These are phyloP conservation scores for Suncus etruscus DNA, from an alignment of 2,113 vertebrate genomes.

Conservation along the genomic window DNA sequence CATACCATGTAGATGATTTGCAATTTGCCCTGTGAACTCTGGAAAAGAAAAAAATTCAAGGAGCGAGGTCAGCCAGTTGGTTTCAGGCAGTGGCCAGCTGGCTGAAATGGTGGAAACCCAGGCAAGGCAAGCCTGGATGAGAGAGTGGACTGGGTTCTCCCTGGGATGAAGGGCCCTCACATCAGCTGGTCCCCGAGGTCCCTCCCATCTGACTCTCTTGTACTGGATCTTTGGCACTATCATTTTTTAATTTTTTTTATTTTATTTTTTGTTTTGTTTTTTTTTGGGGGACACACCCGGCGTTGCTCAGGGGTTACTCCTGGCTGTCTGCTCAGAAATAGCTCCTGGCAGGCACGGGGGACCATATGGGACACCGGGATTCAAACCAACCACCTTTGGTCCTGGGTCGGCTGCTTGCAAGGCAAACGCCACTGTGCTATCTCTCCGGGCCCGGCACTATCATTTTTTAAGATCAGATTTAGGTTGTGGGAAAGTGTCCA, in stretches of 20 bases:
- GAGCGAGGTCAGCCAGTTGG: neutral
- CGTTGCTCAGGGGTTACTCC: too few species aligned
- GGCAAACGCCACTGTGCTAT: too few species aligned
- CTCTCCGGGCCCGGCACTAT: too few species aligned
- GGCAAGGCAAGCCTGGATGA: neutral
- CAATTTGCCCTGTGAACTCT: neutral
- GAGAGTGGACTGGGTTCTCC: neutral
- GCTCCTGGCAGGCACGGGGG: too few species aligned
- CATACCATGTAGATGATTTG: too few species aligned
- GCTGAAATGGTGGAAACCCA: neutral
- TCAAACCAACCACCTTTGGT: too few species aligned
- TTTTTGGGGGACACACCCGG: too few species aligned
- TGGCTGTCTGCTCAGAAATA: too few species aligned
- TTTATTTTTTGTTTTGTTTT: too few species aligned
- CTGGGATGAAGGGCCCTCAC: neutral
- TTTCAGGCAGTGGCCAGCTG: neutral
- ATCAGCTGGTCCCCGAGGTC: neutral
- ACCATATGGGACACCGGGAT: too few species aligned
- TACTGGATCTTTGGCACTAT: constrained; percentile 35
- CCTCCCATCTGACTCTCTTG: constrained; percentile 50
- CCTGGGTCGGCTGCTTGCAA: too few species aligned
- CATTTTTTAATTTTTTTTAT: too few species aligned
- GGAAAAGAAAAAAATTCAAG: neutral
- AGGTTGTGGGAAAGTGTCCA: constrained; percentile 48
- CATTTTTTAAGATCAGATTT: constrained; percentile 44